phyloP scores from a whole-genome alignment of 2,888 invertebrate species.

The Drosophila rellima region DNA sequence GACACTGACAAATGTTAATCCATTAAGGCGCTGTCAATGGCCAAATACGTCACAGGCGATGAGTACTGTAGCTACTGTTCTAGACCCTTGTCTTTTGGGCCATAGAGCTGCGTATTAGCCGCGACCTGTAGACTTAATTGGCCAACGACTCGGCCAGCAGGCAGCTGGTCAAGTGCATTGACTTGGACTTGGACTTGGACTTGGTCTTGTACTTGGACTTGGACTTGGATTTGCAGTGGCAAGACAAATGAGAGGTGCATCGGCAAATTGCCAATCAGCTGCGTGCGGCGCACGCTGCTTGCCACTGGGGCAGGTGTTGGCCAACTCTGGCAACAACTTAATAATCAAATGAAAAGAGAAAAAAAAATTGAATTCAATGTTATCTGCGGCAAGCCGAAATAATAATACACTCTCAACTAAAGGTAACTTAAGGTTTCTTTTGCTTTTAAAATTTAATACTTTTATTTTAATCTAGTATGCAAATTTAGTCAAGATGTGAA shows the following conservation, averaged over 20 bases:
- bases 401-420: not conserved
- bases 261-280: slow-evolving; percentile 82
- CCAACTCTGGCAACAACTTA: slow-evolving; percentile 61
- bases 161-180: slow-evolving; percentile 66
- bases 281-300: slow-evolving; percentile 54
- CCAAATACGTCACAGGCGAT: slow-evolving; percentile 81
- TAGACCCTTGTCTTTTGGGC: slow-evolving; percentile 14
- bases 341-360: slow-evolving; percentile 36
- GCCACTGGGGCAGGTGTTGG: slow-evolving; percentile 62
- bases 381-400: not conserved
- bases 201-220: slow-evolving; percentile 27
- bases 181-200: slow-evolving; percentile 23
- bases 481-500: no score
- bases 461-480: no score
- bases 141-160: slow-evolving; percentile 56
- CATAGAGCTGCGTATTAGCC: slow-evolving; percentile 44
- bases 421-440: no score
- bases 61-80: slow-evolving; percentile 52
- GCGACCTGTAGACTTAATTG: slow-evolving; percentile 70
- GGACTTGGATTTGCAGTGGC: slow-evolving; percentile 56
- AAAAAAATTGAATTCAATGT: not conserved
- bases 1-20: slow-evolving; percentile 84
- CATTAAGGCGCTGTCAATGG: slow-evolving; percentile 84
- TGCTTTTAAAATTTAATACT: no score
- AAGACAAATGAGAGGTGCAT: slow-evolving; percentile 70